Evolutionary conservation across 1,140 invertebrate genomes (phyloP), one percentile per base, ranked within the genome.

Genomic region (Saccostrea echinata): DNA sequence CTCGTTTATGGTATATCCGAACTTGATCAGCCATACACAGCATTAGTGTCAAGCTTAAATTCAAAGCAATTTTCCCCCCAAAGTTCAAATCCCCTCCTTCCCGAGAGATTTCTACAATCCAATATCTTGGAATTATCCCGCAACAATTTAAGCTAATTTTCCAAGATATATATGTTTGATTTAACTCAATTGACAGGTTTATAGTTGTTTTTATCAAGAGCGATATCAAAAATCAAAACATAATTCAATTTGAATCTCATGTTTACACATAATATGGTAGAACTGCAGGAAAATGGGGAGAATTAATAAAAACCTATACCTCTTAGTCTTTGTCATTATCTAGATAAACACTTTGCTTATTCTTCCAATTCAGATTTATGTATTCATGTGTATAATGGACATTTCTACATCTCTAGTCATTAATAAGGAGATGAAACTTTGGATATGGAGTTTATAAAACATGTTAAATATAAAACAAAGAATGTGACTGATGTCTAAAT

Each of bases 1-100:
- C 55, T 61, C 55, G 55, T 61, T 61, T 61, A 61, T 61, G 55
- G 55, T 61, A 61, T 61, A 61, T 61, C 55, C 55, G 55, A 61
- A 16, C 55, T 61, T 61, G 55, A 61, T 61, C 55, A 61, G n/a
- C 55, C 55, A 61, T 61, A 61, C 55, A 61, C 55, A 21, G 55
- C 55, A 61, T 61, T 61, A 61, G 55, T 21, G 55, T 61, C 55
- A 61, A 61, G 55, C 55, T 61, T 18, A 61, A 61, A 61, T 61
- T 61, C 55, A 61, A n/a, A 61, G 18, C 55, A 61, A 61, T 61
- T 61, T 61, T 61, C 55, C 55, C 55, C 55, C 4, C 55, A 61
- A 21, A 18, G 16, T 21, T 61, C 55, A 61, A 61, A 61, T 61
- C 55, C 21, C 16, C 55, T 61, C 55, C 55, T 61, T 61, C 55